A percentile compares a stretch with the other conserved stretches of the same genome.
Evolutionary conservation across 2,113 vertebrate genomes (phyloP).

Genomic region (Colinus virginianus): DNA sequence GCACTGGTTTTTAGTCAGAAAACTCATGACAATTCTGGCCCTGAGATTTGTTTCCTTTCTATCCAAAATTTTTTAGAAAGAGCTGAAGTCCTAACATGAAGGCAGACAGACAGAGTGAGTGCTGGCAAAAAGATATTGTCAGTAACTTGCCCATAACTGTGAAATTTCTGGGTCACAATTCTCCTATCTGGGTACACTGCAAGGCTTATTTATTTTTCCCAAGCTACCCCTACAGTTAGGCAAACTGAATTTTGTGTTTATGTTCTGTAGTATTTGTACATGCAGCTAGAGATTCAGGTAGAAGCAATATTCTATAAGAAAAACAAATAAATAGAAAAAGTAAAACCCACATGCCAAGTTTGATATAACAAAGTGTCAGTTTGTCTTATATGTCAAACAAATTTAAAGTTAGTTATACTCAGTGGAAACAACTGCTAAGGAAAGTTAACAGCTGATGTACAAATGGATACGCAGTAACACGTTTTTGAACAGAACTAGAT

Average conservation of each 20-base stretch:
- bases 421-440: constrained; percentile 16
- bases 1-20: neutral
- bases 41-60: neutral
- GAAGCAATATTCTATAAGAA: neutral
- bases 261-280: constrained; percentile 52
- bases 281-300: constrained; percentile 1
- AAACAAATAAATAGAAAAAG: constrained; percentile 65
- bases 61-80: neutral
- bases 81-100: neutral
- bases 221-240: constrained; percentile 52
- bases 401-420: constrained; percentile 3
- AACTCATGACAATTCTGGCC: constrained; percentile 6
- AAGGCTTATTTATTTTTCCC: constrained; percentile 50
- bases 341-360: constrained; percentile 61
- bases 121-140: neutral
- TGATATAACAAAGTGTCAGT: constrained; percentile 68
- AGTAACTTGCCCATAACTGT: neutral
- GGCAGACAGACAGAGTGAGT: neutral
- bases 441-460: neutral
- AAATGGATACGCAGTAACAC: neutral
- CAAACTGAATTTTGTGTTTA: constrained; percentile 51
- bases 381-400: constrained; percentile 39
- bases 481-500: neutral
- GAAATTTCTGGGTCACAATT: constrained; percentile 8
- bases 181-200: constrained; percentile 27